Evolutionary conservation across 2,113 vertebrate species (phyloP).

Genomic region (Cebus imitator): DNA sequence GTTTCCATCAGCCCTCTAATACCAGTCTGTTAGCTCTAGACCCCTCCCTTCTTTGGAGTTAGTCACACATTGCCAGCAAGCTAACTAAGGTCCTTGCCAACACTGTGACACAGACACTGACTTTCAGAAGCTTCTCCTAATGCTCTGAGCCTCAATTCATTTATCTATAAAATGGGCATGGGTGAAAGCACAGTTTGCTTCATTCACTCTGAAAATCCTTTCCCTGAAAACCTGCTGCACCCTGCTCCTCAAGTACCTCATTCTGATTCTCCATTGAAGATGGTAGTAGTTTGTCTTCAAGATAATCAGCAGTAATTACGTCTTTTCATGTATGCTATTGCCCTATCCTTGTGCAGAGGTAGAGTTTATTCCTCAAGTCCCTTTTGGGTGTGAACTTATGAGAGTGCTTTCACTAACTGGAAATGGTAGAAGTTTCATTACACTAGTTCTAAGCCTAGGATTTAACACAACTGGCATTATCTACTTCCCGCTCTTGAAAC

Average conservation of each 20-base stretch:
- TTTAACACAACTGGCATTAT: background rate
- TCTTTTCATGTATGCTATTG: background rate
- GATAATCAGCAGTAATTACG: background rate
- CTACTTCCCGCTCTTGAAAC: conserved; percentile 6
- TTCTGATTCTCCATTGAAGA: background rate
- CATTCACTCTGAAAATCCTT: background rate
- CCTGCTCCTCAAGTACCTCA: background rate
- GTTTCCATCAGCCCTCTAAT: background rate
- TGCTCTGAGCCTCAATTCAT: background rate
- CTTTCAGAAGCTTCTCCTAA: background rate
- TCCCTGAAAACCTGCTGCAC: background rate
- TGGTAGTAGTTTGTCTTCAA: background rate
- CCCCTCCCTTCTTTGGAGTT: background rate
- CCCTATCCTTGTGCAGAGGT: background rate
- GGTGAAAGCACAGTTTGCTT: conserved; percentile 10
- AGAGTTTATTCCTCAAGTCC: background rate
- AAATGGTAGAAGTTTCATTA: background rate
- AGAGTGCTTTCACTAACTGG: background rate
- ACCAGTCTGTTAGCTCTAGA: background rate
- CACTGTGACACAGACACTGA: background rate
- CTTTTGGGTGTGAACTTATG: background rate
- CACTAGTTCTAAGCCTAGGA: background rate
- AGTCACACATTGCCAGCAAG: background rate
- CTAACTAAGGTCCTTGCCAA: background rate
- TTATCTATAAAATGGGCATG: background rate